Base-by-base conservation (phyloP, 2,797 vertebrate species). In the Dendrocincla tyrannina region DNA sequence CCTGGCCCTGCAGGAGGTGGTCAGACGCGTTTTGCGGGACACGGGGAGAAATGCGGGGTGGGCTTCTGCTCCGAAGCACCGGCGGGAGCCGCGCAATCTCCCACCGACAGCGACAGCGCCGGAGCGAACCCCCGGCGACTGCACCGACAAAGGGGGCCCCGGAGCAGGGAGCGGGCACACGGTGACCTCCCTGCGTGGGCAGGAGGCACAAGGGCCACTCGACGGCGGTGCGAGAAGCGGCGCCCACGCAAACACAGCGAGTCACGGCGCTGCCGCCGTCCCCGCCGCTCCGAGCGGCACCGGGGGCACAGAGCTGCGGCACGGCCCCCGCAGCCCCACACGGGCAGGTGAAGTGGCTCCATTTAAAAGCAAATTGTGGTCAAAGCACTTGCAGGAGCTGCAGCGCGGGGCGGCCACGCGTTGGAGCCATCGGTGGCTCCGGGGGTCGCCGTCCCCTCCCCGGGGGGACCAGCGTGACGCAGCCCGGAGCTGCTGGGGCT, bases 101-200 rank as follows among this genome's bases (percentile, higher is more conserved):
- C 1, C 1, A 27, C 1, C 0, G 10, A 52, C 14, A 4, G 5
- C 0, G 1, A 17, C 16, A 11, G n/a, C n/a, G 24, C 3, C 2
- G 3, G 30, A 50, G 37, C 1, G 2, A 88, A 14, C 16, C 50
- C 24, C 17, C 17, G 27, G 62, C 62, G 27, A 55, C 14, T 12
- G 75, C 76, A 46, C 4, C 49, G 20, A 19, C 58, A 15, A 66
- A 20, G 8, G n/a, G 66, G 46, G 39, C 33, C 23, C 19, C 44
- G 58, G 46, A 32, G 52, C 63, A 30, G 44, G 18, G 62, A 44
- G 74, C 7, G 20, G 46, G 73, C 77, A 35, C 30, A 7, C 9
- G 4, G 62, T 20, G 92, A 87, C 90, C 92, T 84, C 74, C 58
- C 58, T 17, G 88, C 35, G 72, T 82, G 63, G 91, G 93, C 85